phyloP scores from a whole-genome alignment of 1,140 invertebrate genomes.

The Drosophila watanabei region DNA sequence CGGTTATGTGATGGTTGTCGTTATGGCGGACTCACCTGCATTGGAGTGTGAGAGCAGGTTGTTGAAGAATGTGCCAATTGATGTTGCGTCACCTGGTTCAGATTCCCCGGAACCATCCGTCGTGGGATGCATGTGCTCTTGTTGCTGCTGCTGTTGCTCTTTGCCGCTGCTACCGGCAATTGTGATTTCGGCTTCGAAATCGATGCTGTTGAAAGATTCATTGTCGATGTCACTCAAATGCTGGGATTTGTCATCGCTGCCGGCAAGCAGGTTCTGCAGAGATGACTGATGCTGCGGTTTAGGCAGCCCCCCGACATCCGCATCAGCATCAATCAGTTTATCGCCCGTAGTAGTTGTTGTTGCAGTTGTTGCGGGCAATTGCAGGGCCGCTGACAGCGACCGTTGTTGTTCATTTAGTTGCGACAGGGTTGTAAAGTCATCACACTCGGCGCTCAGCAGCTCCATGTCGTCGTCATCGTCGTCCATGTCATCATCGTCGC shows the following conservation, averaged over 20 bases:
- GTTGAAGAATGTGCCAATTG: constrained; percentile 85
- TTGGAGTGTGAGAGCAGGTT: constrained; percentile 84
- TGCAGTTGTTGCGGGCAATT: constrained; percentile 52
- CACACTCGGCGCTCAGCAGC: constrained; percentile 75
- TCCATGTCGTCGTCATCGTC: constrained; percentile 65
- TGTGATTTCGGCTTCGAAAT: constrained; percentile 85
- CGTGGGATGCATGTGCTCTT: constrained; percentile 21
- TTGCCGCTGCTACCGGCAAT: constrained; percentile 61
- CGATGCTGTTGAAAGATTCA: constrained; percentile 85
- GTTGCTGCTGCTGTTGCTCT: constrained; percentile 25
- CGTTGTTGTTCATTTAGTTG: constrained; percentile 85
- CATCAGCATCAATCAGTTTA: constrained; percentile 79
- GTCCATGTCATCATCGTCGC: constrained; percentile 28
- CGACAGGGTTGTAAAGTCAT: constrained; percentile 83
- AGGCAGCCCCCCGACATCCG: constrained; percentile 39
- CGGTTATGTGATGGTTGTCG: constrained; percentile 28
- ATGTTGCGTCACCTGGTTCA: constrained; percentile 71
- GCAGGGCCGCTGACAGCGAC: constrained; percentile 53
- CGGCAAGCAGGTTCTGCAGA: constrained; percentile 76
- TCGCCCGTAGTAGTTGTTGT: constrained; percentile 34
- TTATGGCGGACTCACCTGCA: constrained; percentile 76
- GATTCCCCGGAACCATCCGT: constrained; percentile 44
- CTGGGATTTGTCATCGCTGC: constrained; percentile 81
- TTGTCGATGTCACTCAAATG: constrained; percentile 85
- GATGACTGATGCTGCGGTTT: constrained; percentile 75